phyloP scores from a whole-genome alignment of 2,888 invertebrate species.

The Busseola fusca region DNA sequence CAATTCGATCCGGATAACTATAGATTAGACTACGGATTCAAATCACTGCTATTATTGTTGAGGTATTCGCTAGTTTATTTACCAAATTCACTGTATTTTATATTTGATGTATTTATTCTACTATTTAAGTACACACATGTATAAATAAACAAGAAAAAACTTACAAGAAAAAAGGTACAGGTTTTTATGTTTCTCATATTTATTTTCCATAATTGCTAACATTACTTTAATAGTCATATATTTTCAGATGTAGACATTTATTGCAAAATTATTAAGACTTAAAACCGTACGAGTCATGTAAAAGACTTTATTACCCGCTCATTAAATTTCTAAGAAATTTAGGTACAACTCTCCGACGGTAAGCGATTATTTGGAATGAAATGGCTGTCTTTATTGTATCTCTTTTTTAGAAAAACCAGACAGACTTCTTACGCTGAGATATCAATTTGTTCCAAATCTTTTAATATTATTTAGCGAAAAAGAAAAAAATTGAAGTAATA shows the following conservation, averaged over 20 bases:
- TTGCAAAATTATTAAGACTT: neutral
- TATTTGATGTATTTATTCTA: too few species aligned
- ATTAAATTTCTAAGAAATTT: neutral
- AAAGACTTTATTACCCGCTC: neutral
- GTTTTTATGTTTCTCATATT: too few species aligned
- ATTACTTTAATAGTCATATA: neutral
- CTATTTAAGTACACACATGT: too few species aligned
- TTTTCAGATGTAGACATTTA: neutral
- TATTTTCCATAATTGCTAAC: neutral
- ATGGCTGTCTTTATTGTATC: neutral
- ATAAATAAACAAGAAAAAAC: too few species aligned
- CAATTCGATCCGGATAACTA: constrained; percentile 6
- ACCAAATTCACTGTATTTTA: neutral
- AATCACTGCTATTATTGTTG: neutral
- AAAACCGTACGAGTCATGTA: neutral
- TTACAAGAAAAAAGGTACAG: too few species aligned
- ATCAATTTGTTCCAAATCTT: neutral
- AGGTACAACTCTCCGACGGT: neutral
- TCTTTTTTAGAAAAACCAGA: neutral
- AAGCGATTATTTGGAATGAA: neutral
- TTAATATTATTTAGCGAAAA: neutral
- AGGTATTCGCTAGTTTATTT: neutral
- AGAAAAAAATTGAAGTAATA: neutral
- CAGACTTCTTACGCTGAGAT: neutral
- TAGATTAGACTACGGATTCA: neutral